Evolutionary conservation across 1,140 invertebrate species (phyloP).

Genomic region (Helicoverpa armigera): DNA sequence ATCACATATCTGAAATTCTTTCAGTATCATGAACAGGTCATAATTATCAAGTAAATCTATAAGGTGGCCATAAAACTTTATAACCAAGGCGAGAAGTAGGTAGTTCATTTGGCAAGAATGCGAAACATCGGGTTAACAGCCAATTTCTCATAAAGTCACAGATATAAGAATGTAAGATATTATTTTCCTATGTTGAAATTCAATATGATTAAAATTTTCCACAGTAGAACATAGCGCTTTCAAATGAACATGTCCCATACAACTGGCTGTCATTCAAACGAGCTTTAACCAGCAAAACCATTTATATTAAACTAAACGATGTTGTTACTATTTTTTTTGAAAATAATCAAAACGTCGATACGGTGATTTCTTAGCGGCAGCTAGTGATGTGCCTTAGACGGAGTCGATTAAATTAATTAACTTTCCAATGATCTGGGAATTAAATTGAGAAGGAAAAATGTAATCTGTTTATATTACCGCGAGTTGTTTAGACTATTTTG

Average conservation of each 20-base stretch:
- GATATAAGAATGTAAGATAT: too few species aligned
- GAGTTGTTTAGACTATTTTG: background rate
- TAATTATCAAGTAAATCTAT: too few species aligned
- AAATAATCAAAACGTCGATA: slow-evolving; percentile 31
- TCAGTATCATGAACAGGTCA: too few species aligned
- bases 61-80: too few species aligned
- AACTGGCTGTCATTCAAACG: background rate
- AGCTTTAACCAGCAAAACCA: slow-evolving; percentile 22
- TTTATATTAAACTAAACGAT: slow-evolving; percentile 36
- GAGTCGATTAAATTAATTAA: slow-evolving; percentile 71
- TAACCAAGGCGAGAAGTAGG: too few species aligned
- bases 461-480: background rate
- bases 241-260: background rate
- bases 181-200: too few species aligned
- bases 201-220: too few species aligned
- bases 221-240: background rate
- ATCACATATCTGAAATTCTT: too few species aligned
- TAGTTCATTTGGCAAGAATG: too few species aligned
- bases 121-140: too few species aligned
- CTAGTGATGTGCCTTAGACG: slow-evolving; percentile 70
- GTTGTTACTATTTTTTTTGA: slow-evolving; percentile 42
- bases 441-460: background rate
- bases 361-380: slow-evolving; percentile 38
- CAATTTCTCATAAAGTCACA: too few species aligned
- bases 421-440: slow-evolving; percentile 30